Conservation (phyloP, 2,113 vertebrate genomes). For the Arizona elegans region DNA sequence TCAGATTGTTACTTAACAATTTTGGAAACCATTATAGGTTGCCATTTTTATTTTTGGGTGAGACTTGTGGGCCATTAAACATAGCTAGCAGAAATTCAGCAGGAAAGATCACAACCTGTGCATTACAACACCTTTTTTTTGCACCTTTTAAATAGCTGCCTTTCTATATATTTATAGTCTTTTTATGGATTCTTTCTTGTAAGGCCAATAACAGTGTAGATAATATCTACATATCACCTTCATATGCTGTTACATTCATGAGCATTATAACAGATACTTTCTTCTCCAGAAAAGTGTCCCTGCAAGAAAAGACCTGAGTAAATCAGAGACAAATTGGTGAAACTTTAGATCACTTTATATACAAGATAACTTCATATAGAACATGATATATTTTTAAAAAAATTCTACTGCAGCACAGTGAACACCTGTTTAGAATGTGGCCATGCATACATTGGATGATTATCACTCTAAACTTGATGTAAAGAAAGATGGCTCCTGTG, state of each 20-base stretch:
- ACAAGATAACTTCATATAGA: not conserved
- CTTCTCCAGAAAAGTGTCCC: not conserved
- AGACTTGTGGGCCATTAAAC: not conserved
- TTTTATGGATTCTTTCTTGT: not conserved
- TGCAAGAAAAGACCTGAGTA: too few relatives aligned
- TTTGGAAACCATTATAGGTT: not conserved
- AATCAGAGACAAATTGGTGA: not conserved
- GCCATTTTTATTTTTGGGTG: not conserved
- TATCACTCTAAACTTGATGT: not conserved
- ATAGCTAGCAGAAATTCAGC: not conserved
- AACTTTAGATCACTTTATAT: not conserved
- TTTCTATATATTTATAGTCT: not conserved
- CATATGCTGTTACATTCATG: not conserved
- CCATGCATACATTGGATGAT: not conserved
- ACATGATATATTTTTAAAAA: not conserved
- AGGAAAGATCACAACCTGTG: not conserved
- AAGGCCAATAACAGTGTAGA: not conserved
- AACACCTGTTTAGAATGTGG: not conserved
- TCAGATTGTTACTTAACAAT: not conserved
- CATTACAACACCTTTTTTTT: not conserved
- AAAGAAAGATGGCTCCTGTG: not conserved
- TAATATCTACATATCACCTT: not conserved
- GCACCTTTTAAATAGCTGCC: not conserved
- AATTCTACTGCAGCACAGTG: not conserved
- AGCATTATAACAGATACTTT: not conserved